These are phyloP conservation scores for Mormyrus hasselquistii DNA, from an alignment of 2,797 vertebrate genomes.

Conservation along the genomic window DNA sequence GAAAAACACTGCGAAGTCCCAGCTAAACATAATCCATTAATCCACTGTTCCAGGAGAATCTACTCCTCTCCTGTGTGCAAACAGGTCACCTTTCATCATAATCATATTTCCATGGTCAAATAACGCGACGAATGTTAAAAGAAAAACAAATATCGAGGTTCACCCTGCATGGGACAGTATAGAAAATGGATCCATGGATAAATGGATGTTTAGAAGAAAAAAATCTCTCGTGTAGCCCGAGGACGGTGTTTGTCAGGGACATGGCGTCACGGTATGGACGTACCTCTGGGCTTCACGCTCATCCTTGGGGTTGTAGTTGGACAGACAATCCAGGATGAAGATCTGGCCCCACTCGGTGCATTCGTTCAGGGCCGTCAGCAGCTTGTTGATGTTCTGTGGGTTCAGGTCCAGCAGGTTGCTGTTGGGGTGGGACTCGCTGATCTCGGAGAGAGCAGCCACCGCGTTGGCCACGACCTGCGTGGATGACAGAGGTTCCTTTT, in stretches of 20 bases:
- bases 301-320: slow-evolving; percentile 91
- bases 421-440: slow-evolving; percentile 92
- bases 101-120: not conserved
- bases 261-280: slow-evolving; percentile 28
- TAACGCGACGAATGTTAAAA: not conserved
- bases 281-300: slow-evolving; percentile 96
- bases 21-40: not conserved
- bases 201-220: not conserved
- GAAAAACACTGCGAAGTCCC: not conserved
- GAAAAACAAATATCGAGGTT: not conserved
- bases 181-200: not conserved
- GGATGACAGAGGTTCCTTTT: not conserved
- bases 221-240: not conserved
- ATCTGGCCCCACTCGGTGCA: slow-evolving; percentile 98
- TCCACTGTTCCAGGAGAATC: not conserved
- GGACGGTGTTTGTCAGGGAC: not conserved
- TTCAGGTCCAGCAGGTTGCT: slow-evolving; percentile 93
- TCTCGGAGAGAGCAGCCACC: slow-evolving; percentile 90
- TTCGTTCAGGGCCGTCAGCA: slow-evolving; percentile 90
- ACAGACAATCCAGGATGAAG: slow-evolving; percentile 95
- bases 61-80: not conserved
- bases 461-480: slow-evolving; percentile 89
- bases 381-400: slow-evolving; percentile 95
- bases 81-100: not conserved
- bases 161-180: not conserved